Evolutionary conservation across 2,888 invertebrate genomes (phyloP).

Genomic region (Ischnus inquisitorius): DNA sequence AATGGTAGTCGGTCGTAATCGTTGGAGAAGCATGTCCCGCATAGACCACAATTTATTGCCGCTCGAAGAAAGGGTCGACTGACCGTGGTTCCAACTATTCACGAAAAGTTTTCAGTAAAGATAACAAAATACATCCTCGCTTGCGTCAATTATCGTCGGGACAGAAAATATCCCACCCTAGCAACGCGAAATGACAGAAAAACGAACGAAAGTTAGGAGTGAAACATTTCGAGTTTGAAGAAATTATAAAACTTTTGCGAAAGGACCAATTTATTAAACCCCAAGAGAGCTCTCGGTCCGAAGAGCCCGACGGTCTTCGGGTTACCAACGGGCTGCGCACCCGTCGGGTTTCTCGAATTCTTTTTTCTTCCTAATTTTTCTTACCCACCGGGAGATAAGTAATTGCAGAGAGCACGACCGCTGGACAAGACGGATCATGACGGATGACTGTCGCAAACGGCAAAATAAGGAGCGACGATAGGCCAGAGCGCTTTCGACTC

Average conservation of each 20-base stretch:
- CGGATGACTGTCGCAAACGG: slow-evolving; percentile 73
- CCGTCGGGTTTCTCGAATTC: slow-evolving; percentile 37
- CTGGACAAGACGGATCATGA: slow-evolving; percentile 79
- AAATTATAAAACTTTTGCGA: slow-evolving; percentile 66
- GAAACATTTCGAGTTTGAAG: slow-evolving; percentile 47
- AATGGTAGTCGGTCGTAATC: background rate
- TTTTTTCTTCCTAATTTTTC: slow-evolving; percentile 66
- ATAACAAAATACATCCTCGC: background rate
- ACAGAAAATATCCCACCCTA: background rate
- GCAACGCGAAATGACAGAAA: background rate
- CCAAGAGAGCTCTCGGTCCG: slow-evolving; percentile 26
- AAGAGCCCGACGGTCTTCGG: slow-evolving; percentile 17
- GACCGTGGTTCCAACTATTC: too few relatives aligned
- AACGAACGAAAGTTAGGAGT: slow-evolving; percentile 15
- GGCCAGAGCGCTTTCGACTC: background rate
- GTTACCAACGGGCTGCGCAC: slow-evolving; percentile 1
- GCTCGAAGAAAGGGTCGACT: too few relatives aligned
- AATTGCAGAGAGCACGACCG: slow-evolving; percentile 68
- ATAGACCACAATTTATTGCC: too few relatives aligned
- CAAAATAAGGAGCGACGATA: slow-evolving; percentile 57
- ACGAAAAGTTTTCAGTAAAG: too few relatives aligned
- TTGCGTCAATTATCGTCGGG: background rate
- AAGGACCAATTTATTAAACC: slow-evolving; percentile 70
- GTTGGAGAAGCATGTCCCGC: too few relatives aligned
- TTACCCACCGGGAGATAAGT: slow-evolving; percentile 69